Evolutionary conservation across 2,797 vertebrate genomes (phyloP), one percentile per base, ranked within the genome.

Genomic region (Caiman crocodilus): DNA sequence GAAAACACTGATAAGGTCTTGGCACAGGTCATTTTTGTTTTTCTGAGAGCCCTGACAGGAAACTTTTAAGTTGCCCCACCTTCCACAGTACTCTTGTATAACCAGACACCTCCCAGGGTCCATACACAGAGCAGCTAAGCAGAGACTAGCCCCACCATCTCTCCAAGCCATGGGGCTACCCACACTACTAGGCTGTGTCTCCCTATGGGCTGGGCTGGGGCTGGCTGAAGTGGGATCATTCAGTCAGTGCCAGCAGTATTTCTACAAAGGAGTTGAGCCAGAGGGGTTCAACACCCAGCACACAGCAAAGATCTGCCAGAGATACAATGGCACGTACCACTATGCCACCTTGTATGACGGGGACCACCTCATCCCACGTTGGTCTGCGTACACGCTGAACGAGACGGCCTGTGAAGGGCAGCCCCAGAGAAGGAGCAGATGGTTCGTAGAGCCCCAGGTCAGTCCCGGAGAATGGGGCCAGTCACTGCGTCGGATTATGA

Each of bases 381-480:
- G 64, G 64, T 32, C 64, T 4, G 64, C 64, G 3, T 67, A 67
- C 64, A 67, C 8, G 7, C 64, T 67, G 64, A n/a, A 5, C 4
- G 5, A 18, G 5, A 2, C 64, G 18, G 7, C 4, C n/a, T 67
- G n/a, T 30, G 3, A n/a, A 30, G 9, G 9, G n/a, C n/a, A 67
- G n/a, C 2, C n/a, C 64, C 1, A 5, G 16, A 30, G 1, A 30
- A 67, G 1, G 64, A 30, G n/a, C n/a, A 16, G 12, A 15, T 67
- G 64, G 64, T 67, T 67, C 3, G 15, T 67, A 30, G 64, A 67
- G 64, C 64, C 64, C 16, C 64, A 67, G 64, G n/a, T 67, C 64
- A 67, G 64, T 32, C 64, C 10, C 64, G 32, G 64, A 5, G 64
- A 14, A n/a, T 16, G 30, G 64, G 7, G 5, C 5, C 4, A 20